phyloP scores from a whole-genome alignment of 2,113 vertebrate species.

The Clupea harengus region DNA sequence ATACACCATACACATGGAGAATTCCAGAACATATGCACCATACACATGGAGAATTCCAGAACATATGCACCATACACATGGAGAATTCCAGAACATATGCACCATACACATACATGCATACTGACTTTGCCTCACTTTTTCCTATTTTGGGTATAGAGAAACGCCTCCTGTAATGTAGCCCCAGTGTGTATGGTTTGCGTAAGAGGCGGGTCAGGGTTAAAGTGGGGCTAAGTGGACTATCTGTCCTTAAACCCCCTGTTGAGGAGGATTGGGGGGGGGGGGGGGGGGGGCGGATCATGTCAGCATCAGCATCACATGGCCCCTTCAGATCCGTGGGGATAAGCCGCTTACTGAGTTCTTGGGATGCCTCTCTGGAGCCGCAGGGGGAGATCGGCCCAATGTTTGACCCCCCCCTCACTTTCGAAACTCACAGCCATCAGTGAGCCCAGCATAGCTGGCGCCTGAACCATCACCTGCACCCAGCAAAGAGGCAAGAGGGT shows the following conservation, averaged over 20 bases:
- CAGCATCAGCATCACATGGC: conserved; percentile 74
- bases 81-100: background rate
- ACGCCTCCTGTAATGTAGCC: background rate
- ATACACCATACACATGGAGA: too few relatives aligned
- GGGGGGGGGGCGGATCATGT: conserved; percentile 57
- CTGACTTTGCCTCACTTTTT: background rate
- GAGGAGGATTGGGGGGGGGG: background rate
- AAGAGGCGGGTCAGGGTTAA: background rate
- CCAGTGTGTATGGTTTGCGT: background rate
- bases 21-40: too few relatives aligned
- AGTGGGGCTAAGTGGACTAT: background rate
- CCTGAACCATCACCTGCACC: background rate
- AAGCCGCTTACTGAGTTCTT: conserved; percentile 78
- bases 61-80: background rate
- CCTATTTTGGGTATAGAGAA: background rate
- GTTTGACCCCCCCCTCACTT: background rate
- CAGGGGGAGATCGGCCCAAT: background rate
- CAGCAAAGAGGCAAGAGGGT: background rate
- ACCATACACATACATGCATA: background rate
- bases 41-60: background rate
- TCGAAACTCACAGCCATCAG: background rate
- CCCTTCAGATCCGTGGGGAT: conserved; percentile 63
- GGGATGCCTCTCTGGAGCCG: conserved; percentile 59
- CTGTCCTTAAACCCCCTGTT: background rate
- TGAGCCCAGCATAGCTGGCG: background rate